Base-by-base conservation (phyloP, 2,797 vertebrate species). In the Sebastes hopkinsi region DNA sequence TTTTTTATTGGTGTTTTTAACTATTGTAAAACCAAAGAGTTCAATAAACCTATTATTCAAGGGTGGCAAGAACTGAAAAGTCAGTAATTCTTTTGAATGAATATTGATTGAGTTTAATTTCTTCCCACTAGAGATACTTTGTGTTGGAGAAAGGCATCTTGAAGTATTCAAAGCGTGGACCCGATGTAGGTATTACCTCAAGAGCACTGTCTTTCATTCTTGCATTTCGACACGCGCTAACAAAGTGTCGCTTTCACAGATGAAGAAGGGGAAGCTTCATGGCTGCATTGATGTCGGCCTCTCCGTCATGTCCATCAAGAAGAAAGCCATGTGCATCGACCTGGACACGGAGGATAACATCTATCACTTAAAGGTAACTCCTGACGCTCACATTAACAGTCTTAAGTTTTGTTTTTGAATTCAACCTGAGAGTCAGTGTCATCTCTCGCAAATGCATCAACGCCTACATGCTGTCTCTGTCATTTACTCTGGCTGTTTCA, bases 271-370 rank as follows among this genome's bases (percentile, higher is more conserved):
- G 54, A 99, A 99, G 91, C 88, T 97, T 52, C 97, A 98, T 5
- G 98, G 98, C 77, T 97, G 97, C 82, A 99, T 99, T 36, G 98
- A 99, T 4, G 97, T 99, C 2, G 98, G 98, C 16, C 97, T 99
- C 67, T 99, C 98, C 0, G 98, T 99, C 73, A 99, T 99, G 98
- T 97, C 98, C 1, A 96, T 99, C 82, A 99, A 99, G 92, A 98
- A 99, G 89, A 98, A 98, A 52, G 95, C 96, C 62, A 97, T 98
- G 94, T 98, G 98, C 88, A 97, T 99, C 52, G 98, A 99, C 87
- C 87, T 99, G 70, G 98, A 99, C 94, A 97, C 98, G 0, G 98
- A 97, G 81, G 97, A 99, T 71, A 98, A 99, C 90, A 98, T 99
- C 91, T 99, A 98, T 87, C 98, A 99, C 83, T 90, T 99, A 23